A percentile compares a stretch with the other conserved stretches of the same genome.
Evolutionary conservation across 2,113 vertebrate species (phyloP).

Genomic region (Neotoma lepida): DNA sequence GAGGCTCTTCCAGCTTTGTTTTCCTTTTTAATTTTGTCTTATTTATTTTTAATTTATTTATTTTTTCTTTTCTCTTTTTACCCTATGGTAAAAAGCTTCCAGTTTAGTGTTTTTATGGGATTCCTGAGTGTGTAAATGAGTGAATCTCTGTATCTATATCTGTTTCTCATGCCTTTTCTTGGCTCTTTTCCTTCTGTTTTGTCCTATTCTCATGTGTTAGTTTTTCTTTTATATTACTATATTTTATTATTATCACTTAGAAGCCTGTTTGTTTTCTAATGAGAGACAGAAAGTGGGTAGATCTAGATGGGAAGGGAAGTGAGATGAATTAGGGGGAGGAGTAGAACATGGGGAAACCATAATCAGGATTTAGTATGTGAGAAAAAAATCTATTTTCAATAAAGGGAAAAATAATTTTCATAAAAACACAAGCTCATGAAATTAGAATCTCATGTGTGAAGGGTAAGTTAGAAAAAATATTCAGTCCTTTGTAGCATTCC

Average conservation of each 20-base stretch:
- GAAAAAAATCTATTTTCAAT: neutral
- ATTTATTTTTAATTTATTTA: neutral
- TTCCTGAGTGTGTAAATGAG: neutral
- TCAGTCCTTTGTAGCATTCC: neutral
- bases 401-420: neutral
- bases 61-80: neutral
- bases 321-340: neutral
- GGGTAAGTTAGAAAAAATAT: neutral
- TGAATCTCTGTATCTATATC: neutral
- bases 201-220: neutral
- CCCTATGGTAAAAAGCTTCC: neutral
- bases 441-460: constrained; percentile 35
- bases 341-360: neutral
- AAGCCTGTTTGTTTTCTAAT: neutral
- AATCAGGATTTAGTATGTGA: neutral
- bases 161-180: neutral
- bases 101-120: neutral
- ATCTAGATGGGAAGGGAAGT: neutral
- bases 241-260: neutral
- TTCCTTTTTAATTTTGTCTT: neutral
- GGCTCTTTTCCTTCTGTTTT: neutral
- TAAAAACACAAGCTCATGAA: neutral
- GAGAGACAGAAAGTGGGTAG: neutral
- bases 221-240: neutral
- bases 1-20: neutral